Conservation (phyloP, 2,113 vertebrate species). For the Notarius quadriscutis region DNA sequence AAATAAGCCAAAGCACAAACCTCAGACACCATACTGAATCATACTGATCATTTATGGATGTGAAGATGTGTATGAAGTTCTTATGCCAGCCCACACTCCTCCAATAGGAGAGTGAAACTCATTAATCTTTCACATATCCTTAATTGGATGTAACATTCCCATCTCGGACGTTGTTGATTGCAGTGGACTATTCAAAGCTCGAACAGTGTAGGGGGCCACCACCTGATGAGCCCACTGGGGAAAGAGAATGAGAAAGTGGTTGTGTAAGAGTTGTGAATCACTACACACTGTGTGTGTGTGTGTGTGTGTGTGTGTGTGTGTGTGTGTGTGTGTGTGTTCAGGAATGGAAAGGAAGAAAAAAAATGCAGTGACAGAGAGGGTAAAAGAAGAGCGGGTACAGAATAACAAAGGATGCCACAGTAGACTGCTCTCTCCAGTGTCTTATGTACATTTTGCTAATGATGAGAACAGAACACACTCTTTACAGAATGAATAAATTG, state of each 20-base stretch:
- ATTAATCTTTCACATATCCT: conserved; percentile 7
- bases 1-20: background rate
- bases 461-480: conserved; percentile 68
- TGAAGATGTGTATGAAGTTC: background rate
- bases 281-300: conserved; percentile 15
- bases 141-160: conserved; percentile 58
- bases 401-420: background rate
- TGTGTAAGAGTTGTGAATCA: conserved; percentile 16
- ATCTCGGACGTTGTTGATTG: conserved; percentile 56
- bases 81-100: background rate
- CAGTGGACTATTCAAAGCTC: conserved; percentile 74
- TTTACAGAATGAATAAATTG: conserved; percentile 74
- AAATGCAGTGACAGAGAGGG: conserved; percentile 47
- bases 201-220: conserved; percentile 60
- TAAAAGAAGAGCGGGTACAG: conserved; percentile 28
- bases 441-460: conserved; percentile 34
- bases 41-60: background rate
- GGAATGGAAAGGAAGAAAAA: background rate
- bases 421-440: background rate
- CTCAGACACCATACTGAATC: background rate
- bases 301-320: background rate
- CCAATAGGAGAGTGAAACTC: background rate
- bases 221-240: conserved; percentile 68
- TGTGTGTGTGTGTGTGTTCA: background rate
- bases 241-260: conserved; percentile 36